phyloP scores from a whole-genome alignment of 2,888 invertebrate species.

The Elysia crispata region DNA sequence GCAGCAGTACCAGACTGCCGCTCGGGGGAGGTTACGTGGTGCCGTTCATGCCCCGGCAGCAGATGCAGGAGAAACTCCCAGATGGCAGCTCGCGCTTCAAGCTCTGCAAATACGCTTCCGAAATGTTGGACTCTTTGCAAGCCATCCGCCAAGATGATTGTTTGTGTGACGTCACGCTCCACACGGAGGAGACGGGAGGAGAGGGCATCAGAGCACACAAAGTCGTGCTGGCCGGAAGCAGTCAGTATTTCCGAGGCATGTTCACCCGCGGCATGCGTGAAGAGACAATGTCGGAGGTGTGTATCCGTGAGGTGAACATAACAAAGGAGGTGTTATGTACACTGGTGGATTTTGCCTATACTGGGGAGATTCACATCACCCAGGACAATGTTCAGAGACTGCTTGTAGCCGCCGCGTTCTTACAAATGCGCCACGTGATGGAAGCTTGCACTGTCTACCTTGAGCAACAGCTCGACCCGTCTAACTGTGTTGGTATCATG shows the following conservation, averaged over 20 bases:
- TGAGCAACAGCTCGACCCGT: constrained; percentile 93
- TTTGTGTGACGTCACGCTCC: constrained; percentile 86
- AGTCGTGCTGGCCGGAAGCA: constrained; percentile 91
- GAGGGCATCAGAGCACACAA: constrained; percentile 92
- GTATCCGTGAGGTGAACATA: constrained; percentile 77
- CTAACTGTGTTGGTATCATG: constrained; percentile 95
- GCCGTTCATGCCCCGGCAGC: constrained; percentile 60
- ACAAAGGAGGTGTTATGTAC: constrained; percentile 89
- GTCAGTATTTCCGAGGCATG: constrained; percentile 97
- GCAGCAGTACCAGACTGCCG: too few relatives aligned
- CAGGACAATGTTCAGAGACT: constrained; percentile 94
- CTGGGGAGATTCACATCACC: constrained; percentile 91
- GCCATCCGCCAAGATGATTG: constrained; percentile 92
- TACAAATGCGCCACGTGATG: constrained; percentile 83
- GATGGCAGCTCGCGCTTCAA: constrained; percentile 75
- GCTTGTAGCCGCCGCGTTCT: constrained; percentile 94
- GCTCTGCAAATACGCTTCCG: constrained; percentile 83
- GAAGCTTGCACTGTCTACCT: constrained; percentile 92
- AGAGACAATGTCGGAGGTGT: constrained; percentile 89
- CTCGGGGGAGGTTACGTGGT: too few relatives aligned
- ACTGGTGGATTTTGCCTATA: constrained; percentile 94
- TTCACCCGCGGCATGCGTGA: constrained; percentile 94
- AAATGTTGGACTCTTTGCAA: constrained; percentile 91
- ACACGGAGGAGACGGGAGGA: constrained; percentile 85
- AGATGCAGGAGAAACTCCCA: constrained; percentile 63